A percentile compares a stretch with the other conserved stretches of the same genome.
These are phyloP conservation scores for Drosophila crucigera DNA, from an alignment of 2,888 invertebrate species.

Conservation along the genomic window DNA sequence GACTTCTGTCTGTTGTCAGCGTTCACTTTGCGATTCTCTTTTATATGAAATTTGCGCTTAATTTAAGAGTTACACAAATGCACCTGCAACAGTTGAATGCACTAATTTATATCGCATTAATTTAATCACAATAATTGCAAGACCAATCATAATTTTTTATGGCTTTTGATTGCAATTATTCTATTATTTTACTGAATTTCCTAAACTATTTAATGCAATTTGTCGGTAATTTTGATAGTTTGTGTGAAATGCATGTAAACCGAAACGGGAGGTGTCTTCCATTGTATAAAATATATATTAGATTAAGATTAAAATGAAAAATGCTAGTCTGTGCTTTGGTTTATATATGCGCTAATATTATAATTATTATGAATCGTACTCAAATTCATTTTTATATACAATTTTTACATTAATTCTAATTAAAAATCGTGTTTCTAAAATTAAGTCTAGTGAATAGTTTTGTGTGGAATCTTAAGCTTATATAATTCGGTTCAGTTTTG, in stretches of 20 bases:
- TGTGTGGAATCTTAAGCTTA: neutral
- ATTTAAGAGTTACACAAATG: neutral
- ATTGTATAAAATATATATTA: neutral
- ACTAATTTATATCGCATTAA: neutral
- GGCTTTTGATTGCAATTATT: conserved; percentile 3
- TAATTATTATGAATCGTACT: neutral
- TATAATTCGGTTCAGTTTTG: neutral
- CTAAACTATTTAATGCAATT: conserved; percentile 17
- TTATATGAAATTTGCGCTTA: conserved; percentile 43
- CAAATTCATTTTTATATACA: neutral
- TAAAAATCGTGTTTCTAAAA: neutral
- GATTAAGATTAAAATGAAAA: neutral
- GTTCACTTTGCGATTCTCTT: conserved; percentile 17
- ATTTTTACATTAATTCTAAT: neutral
- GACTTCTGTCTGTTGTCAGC: neutral
- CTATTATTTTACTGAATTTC: conserved; percentile 23
- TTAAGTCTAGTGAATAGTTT: neutral
- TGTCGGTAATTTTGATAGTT: neutral
- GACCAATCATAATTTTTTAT: neutral
- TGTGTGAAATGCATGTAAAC: neutral
- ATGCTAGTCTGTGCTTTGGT: neutral
- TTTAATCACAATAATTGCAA: neutral
- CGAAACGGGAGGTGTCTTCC: no score
- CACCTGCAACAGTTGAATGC: neutral
- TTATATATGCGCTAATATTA: neutral